These are phyloP conservation scores for Vireo altiloquus DNA, from an alignment of 2,113 vertebrate genomes.

Conservation along the genomic window DNA sequence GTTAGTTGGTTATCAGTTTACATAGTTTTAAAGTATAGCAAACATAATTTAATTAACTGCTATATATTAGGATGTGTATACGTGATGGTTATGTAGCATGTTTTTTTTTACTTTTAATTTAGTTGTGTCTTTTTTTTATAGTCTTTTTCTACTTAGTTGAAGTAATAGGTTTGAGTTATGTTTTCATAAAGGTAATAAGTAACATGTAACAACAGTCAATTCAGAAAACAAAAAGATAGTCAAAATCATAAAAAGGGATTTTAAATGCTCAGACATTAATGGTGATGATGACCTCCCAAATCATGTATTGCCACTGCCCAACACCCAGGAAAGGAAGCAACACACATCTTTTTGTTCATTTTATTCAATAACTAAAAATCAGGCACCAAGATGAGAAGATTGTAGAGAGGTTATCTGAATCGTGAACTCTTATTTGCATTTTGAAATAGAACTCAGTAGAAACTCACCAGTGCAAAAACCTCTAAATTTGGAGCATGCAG, in stretches of 20 bases:
- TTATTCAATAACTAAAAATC: not conserved
- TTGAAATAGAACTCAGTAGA: not conserved
- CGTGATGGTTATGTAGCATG: too few relatives aligned
- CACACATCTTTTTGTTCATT: not conserved
- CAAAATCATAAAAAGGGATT: not conserved
- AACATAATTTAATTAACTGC: too few relatives aligned
- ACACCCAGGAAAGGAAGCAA: not conserved
- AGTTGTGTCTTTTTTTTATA: too few relatives aligned
- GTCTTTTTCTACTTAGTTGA: too few relatives aligned
- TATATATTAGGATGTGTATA: too few relatives aligned
- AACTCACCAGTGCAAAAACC: too few relatives aligned
- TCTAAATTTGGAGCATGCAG: not conserved
- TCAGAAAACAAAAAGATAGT: not conserved
- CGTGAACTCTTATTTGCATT: not conserved
- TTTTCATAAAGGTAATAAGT: too few relatives aligned
- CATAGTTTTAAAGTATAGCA: too few relatives aligned
- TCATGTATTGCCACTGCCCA: rapidly evolving
- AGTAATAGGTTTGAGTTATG: too few relatives aligned
- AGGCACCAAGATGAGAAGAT: not conserved
- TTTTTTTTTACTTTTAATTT: too few relatives aligned
- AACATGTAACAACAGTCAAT: not conserved
- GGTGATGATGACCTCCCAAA: not conserved
- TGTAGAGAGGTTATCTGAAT: not conserved
- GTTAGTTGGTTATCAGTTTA: too few relatives aligned
- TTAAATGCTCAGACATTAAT: not conserved